Percentiles rank a stretch among this genome's conserved stretches.
Evolutionary conservation across 2,113 vertebrate species (phyloP).

Genomic region (Gulo gulo): DNA sequence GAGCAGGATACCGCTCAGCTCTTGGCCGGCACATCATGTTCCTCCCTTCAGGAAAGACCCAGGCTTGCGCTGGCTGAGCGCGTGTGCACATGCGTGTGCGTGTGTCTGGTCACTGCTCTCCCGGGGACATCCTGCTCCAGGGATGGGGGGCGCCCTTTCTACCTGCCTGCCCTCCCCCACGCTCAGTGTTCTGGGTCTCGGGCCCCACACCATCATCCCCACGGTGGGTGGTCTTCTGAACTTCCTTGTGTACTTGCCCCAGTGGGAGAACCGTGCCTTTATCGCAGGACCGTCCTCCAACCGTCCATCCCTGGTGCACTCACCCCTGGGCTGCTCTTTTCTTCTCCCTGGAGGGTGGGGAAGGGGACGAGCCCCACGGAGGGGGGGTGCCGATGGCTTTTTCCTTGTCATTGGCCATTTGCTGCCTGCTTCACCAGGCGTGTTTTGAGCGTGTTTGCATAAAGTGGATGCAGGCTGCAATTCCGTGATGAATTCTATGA

Average conservation of each 20-base stretch:
- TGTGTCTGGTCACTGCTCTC: not conserved
- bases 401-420: conserved; percentile 78
- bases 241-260: not conserved
- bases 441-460: conserved; percentile 87
- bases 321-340: not conserved
- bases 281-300: conserved; percentile 43
- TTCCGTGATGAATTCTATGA: conserved; percentile 91
- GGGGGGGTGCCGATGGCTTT: conserved; percentile 5
- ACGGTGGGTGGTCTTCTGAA: fast-evolving
- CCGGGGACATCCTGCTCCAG: not conserved
- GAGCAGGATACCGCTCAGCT: not conserved
- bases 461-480: conserved; percentile 87
- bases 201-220: not conserved
- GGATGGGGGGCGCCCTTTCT: not conserved
- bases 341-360: not conserved
- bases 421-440: conserved; percentile 80
- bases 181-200: not conserved
- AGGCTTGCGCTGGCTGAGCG: not conserved
- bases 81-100: fast-evolving
- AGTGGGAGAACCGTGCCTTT: not conserved
- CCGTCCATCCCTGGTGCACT: not conserved
- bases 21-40: not conserved
- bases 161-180: not conserved
- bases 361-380: not conserved
- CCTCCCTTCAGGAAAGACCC: not conserved